These are phyloP conservation scores for Ophioderma brevispina DNA, from an alignment of 35 echinoderm and acorn worm species.

Conservation along the genomic window DNA sequence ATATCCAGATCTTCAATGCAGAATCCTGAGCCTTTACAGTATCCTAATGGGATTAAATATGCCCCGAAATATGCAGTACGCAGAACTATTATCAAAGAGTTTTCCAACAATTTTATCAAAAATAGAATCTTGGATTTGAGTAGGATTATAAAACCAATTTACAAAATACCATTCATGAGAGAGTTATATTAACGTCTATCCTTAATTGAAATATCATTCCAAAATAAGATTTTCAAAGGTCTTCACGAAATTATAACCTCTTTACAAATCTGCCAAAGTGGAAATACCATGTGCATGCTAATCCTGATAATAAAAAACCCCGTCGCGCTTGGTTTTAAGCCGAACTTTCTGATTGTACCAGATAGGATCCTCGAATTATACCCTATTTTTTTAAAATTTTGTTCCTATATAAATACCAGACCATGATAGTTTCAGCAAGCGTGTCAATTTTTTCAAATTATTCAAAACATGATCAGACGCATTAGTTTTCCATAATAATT, in stretches of 20 bases:
- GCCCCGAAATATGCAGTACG: too few relatives aligned
- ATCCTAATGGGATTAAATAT: too few relatives aligned
- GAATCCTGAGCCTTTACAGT: too few relatives aligned
- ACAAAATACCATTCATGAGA: neutral
- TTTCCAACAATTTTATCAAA: neutral
- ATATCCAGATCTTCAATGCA: too few relatives aligned
- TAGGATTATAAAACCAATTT: neutral
- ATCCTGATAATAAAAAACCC: neutral
- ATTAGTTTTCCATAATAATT: too few relatives aligned
- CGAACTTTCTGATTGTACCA: neutral
- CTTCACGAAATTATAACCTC: too few relatives aligned
- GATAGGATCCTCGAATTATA: neutral
- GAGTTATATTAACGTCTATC: neutral
- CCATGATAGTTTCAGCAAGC: neutral
- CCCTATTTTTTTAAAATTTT: neutral
- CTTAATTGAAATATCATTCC: neutral
- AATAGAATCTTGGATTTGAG: neutral
- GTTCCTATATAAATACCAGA: neutral
- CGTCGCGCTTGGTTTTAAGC: neutral
- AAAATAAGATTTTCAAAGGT: neutral
- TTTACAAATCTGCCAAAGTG: too few relatives aligned
- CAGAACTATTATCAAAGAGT: neutral
- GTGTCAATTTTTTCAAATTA: neutral
- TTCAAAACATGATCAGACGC: neutral
- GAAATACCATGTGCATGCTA: too few relatives aligned